phyloP scores from a whole-genome alignment of 1,140 invertebrate genomes.

The Heliothis subflexa region DNA sequence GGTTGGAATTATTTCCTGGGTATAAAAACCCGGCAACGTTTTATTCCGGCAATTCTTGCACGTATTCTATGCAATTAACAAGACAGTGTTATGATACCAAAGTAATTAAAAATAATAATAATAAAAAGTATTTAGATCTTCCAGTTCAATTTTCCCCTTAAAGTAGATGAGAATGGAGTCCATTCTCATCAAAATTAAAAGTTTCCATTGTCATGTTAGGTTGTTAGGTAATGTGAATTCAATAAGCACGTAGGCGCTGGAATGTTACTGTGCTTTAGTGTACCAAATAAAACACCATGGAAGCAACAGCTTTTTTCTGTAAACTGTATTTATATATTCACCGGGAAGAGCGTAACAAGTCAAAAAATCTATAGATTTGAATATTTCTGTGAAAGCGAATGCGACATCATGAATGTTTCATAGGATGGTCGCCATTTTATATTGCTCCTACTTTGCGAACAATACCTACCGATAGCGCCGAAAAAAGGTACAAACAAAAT shows the following conservation, averaged over 20 bases:
- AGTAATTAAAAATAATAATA: background rate
- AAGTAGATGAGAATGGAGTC: too few species aligned
- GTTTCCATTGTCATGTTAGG: background rate
- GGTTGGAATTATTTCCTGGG: constrained; percentile 8
- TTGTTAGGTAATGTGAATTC: too few species aligned
- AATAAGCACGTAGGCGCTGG: background rate
- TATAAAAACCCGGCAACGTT: constrained; percentile 1
- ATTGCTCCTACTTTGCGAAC: constrained; percentile 45
- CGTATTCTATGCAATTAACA: background rate
- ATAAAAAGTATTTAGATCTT: too few species aligned
- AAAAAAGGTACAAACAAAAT: constrained; percentile 22
- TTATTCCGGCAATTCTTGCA: background rate
- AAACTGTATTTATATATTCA: constrained; percentile 21
- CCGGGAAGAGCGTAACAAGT: constrained; percentile 11
- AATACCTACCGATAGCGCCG: constrained; percentile 22
- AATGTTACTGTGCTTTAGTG: background rate
- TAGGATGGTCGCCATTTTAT: constrained; percentile 60
- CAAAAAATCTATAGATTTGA: constrained; percentile 37
- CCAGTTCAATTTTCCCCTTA: too few species aligned
- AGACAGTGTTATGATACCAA: background rate
- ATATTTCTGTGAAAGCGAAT: constrained; percentile 45
- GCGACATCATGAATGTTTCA: constrained; percentile 69
- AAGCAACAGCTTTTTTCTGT: constrained; percentile 19
- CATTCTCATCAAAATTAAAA: too few species aligned
- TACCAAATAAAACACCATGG: background rate